phyloP scores from a whole-genome alignment of 1,140 invertebrate genomes.

The Triops longicaudatus region DNA sequence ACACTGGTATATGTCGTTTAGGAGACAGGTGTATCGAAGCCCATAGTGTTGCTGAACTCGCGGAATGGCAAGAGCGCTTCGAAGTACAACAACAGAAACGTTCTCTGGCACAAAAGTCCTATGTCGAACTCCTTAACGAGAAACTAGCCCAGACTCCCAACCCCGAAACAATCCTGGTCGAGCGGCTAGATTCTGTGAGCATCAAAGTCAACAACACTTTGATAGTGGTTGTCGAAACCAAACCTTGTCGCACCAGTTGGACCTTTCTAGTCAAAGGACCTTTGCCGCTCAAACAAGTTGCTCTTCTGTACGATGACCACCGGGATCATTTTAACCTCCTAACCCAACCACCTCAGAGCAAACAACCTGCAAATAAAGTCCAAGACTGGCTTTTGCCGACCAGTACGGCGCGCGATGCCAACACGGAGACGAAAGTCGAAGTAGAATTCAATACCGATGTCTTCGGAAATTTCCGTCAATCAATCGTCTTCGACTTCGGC shows the following conservation, averaged over 20 bases:
- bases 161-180: conserved; percentile 30
- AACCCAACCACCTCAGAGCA: conserved; percentile 33
- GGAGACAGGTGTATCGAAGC: conserved; percentile 65
- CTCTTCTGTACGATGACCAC: conserved; percentile 60
- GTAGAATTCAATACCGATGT: conserved; percentile 61
- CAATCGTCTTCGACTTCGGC: conserved; percentile 69
- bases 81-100: conserved; percentile 48
- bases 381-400: not conserved
- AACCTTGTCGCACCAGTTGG: conserved; percentile 57
- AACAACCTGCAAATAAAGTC: conserved; percentile 6
- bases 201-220: conserved; percentile 52
- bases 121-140: conserved; percentile 19
- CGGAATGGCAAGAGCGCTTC: conserved; percentile 65
- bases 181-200: conserved; percentile 50
- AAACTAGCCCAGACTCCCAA: conserved; percentile 50
- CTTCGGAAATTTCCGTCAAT: conserved; percentile 72
- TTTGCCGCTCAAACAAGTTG: conserved; percentile 47
- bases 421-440: conserved; percentile 34
- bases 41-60: conserved; percentile 59
- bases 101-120: conserved; percentile 29
- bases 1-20: conserved; percentile 51
- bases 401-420: conserved; percentile 29
- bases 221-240: conserved; percentile 54
- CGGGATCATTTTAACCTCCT: conserved; percentile 60
- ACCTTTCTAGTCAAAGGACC: conserved; percentile 50